Evolutionary conservation across 2,113 vertebrate species (phyloP).

Genomic region (Chlorodrepanis virens): DNA sequence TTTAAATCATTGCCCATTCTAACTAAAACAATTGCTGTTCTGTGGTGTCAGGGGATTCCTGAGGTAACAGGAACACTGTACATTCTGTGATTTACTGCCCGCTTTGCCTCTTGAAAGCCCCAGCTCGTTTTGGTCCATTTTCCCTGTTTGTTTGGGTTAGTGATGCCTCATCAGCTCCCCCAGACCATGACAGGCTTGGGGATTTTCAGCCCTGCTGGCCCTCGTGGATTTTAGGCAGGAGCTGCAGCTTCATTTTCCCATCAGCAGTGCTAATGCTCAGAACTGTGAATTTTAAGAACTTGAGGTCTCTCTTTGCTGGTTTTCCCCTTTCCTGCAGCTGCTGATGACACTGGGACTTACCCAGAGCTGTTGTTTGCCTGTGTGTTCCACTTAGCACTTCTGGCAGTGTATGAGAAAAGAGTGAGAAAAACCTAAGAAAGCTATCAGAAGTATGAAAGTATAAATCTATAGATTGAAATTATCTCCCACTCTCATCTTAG

Average conservation of each 20-base stretch:
- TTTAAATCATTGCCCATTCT: constrained; percentile 27
- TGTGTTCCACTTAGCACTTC: neutral
- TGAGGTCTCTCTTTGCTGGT: neutral
- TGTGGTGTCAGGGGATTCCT: constrained; percentile 1
- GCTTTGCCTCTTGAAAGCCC: neutral
- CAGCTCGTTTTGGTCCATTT: neutral
- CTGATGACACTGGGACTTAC: neutral
- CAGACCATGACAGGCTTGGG: neutral
- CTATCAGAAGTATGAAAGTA: neutral
- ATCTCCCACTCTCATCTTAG: neutral
- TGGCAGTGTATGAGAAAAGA: neutral
- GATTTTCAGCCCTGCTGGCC: neutral
- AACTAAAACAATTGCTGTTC: constrained; percentile 20
- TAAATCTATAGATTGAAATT: neutral
- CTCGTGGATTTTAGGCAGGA: neutral
- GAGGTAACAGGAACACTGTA: neutral
- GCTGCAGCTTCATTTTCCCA: neutral
- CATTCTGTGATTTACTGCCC: neutral
- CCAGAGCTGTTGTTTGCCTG: neutral
- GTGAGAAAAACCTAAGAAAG: neutral
- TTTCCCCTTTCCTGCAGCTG: neutral
- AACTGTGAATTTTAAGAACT: neutral
- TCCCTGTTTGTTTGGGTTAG: neutral
- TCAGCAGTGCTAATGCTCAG: neutral
- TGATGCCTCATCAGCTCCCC: neutral